Evolutionary conservation across 2,888 invertebrate species (phyloP).

Genomic region (Galerucella nymphaeae): DNA sequence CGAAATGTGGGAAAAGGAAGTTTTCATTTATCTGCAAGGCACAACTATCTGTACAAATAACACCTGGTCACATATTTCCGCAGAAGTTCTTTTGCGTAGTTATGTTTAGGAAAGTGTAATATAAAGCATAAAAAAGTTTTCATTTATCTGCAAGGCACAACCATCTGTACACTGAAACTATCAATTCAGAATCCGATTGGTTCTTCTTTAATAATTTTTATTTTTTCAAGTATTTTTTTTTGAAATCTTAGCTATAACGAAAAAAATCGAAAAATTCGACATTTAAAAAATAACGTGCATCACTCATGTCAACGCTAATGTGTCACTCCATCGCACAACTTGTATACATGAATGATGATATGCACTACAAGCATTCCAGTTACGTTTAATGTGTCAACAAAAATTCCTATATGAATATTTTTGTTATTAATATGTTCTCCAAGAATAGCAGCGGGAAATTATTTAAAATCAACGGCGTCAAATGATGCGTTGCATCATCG

Average conservation of each 20-base stretch:
- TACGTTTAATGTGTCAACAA: constrained; percentile 39
- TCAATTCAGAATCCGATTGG: too few relatives aligned
- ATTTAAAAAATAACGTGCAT: neutral
- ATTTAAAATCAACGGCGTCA: constrained; percentile 29
- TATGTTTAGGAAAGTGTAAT: too few relatives aligned
- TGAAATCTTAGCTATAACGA: neutral
- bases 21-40: too few relatives aligned
- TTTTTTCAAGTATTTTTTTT: too few relatives aligned
- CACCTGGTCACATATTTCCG: too few relatives aligned
- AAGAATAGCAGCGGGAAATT: constrained; percentile 37
- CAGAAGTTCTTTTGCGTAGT: too few relatives aligned
- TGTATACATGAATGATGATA: constrained; percentile 1
- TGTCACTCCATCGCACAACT: neutral
- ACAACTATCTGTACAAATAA: too few relatives aligned
- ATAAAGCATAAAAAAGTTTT: too few relatives aligned
- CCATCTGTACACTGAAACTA: too few relatives aligned
- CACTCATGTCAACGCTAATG: neutral
- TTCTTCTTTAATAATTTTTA: too few relatives aligned
- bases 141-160: too few relatives aligned
- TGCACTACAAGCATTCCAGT: constrained; percentile 18
- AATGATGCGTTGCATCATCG: constrained; percentile 5
- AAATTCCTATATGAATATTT: constrained; percentile 39
- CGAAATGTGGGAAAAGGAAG: too few relatives aligned
- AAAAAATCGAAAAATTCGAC: neutral
- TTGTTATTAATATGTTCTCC: constrained; percentile 38